Evolutionary conservation across 2,113 vertebrate genomes (phyloP), one percentile per base, ranked within the genome.

Genomic region (Pangasianodon hypophthalmus): DNA sequence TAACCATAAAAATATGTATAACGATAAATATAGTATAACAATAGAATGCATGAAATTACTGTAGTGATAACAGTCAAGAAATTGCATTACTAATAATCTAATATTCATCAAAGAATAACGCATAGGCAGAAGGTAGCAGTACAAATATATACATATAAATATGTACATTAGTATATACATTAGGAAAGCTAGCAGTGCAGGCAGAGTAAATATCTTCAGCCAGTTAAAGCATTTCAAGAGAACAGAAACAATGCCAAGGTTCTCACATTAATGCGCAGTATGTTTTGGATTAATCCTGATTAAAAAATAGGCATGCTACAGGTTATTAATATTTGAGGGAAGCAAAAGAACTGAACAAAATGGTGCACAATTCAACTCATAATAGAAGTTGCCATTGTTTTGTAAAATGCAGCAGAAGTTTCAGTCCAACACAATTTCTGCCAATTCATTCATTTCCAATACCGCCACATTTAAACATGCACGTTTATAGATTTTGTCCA

Each of bases 21-120:
- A 56, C 54, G 0, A 62, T 79, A 50, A 60, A 9, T 56, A 82
- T 24, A 82, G 14, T 60, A 18, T 67, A 1, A 69, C 46, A 58
- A 69, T 2, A 71, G 46, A 60, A 80, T 71, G n/a, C 48, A 32
- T 50, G 77, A 87, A 90, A 89, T 77, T 82, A 89, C 88, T 89
- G 82, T 52, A 84, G 69, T 86, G 85, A 58, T 89, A 91, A 92
- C 92, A 92, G 92, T 92, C 92, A 73, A 85, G 50, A 87, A 89
- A 62, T 80, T 89, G 87, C 87, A 80, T 85, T 85, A 80, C 79
- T 88, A 77, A 86, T 56, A 75, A 62, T 83, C 50, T 83, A 85
- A 71, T 87, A 83, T 79, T 86, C 80, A 85, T 87, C 69, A 50
- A 62, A 90, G 84, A 80, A 44, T 84, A 84, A 82, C 75, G 56